Percentiles rank a stretch among this genome's conserved stretches.
phyloP scores from a whole-genome alignment of 2,888 invertebrate genomes.

The Stegana nigrithorax region DNA sequence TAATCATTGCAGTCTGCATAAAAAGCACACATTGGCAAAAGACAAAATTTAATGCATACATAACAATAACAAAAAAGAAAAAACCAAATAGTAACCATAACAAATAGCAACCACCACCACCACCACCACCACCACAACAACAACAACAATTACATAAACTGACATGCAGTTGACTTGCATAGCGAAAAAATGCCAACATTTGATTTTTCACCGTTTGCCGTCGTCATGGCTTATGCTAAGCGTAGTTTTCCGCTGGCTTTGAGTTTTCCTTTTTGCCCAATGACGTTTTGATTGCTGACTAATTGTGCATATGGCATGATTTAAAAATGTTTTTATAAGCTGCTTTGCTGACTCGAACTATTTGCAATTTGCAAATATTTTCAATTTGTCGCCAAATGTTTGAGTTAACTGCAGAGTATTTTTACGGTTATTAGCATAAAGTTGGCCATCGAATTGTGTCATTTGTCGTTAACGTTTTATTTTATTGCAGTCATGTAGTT shows the following conservation, averaged over 20 bases:
- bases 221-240: not conserved
- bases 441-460: too few relatives aligned
- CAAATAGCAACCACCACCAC: too few relatives aligned
- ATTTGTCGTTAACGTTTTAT: too few relatives aligned
- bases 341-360: not conserved
- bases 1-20: too few relatives aligned
- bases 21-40: too few relatives aligned
- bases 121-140: not conserved
- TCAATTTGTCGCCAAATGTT: not conserved
- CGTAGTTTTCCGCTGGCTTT: not conserved
- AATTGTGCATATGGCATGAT: conserved; percentile 19
- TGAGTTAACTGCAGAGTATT: too few relatives aligned
- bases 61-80: conserved; percentile 23
- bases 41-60: conserved; percentile 31
- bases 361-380: not conserved
- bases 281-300: conserved; percentile 25
- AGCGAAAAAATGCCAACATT: conserved; percentile 1
- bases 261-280: not conserved
- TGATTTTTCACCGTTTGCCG: conserved; percentile 3
- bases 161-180: not conserved
- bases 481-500: too few relatives aligned
- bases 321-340: too few relatives aligned
- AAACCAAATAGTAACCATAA: not conserved
- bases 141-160: conserved; percentile 14
- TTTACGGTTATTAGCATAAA: too few relatives aligned